A percentile compares a stretch with the other conserved stretches of the same genome.
Conservation (phyloP, 2,797 vertebrate genomes). For the Micrastur ruficollis region DNA sequence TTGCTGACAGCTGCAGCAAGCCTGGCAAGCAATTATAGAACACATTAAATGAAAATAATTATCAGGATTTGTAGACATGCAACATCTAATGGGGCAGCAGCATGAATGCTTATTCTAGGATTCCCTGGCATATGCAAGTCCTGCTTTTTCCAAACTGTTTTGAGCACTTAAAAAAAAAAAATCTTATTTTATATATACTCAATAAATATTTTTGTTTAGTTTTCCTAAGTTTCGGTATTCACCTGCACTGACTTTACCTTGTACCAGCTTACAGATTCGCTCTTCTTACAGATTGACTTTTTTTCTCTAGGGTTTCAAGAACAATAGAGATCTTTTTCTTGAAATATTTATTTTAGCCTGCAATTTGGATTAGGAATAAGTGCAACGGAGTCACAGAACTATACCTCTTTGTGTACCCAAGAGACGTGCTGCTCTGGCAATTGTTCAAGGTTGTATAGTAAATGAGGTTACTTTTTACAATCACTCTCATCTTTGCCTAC, state of each 20-base stretch:
- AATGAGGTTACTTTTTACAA: background rate
- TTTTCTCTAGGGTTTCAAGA: background rate
- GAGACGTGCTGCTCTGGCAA: background rate
- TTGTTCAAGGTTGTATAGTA: background rate
- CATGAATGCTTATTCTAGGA: background rate
- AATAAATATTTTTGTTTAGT: background rate
- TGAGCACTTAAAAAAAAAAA: background rate
- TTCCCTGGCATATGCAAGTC: background rate
- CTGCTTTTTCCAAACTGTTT: background rate
- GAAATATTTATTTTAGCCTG: background rate
- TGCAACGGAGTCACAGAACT: background rate
- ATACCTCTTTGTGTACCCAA: background rate
- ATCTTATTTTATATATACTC: fast-evolving
- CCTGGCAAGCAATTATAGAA: background rate
- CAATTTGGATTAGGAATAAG: background rate
- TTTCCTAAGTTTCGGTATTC: background rate
- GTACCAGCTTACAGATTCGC: background rate
- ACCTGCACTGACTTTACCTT: background rate
- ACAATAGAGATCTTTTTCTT: background rate
- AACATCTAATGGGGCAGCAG: background rate
- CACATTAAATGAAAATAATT: background rate
- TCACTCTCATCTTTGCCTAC: background rate
- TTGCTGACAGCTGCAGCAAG: background rate
- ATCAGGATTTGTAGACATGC: background rate
- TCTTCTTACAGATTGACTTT: background rate